phyloP scores from a whole-genome alignment of 2,797 vertebrate genomes.

The Adelosebastes latens region DNA sequence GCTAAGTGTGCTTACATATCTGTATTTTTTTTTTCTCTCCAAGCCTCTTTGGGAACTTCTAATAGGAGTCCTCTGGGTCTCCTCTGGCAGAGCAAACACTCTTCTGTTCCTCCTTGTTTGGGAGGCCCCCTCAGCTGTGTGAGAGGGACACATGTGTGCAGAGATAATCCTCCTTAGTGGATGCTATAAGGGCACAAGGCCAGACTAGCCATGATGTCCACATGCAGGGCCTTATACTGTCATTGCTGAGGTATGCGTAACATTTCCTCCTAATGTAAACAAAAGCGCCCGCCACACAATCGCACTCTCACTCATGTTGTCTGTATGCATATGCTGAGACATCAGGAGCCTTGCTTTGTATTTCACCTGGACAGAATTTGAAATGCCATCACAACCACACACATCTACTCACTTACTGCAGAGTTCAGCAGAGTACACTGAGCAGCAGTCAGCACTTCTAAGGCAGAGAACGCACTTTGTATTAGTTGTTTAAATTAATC shows the following conservation, averaged over 20 bases:
- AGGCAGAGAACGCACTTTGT: conserved; percentile 6
- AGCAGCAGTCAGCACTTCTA: neutral
- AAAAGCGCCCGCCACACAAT: conserved; percentile 47
- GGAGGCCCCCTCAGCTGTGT: conserved; percentile 17
- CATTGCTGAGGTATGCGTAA: conserved; percentile 73
- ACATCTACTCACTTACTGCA: neutral
- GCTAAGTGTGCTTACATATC: conserved; percentile 7
- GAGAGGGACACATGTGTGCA: conserved; percentile 9
- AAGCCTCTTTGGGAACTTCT: conserved; percentile 5
- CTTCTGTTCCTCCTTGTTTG: neutral
- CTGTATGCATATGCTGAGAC: conserved; percentile 10
- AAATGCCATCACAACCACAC: conserved; percentile 5
- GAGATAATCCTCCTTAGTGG: conserved; percentile 38
- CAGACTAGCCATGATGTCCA: conserved; percentile 45
- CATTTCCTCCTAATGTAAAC: conserved; percentile 83
- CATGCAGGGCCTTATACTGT: conserved; percentile 39
- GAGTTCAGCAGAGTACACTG: neutral
- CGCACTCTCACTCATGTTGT: conserved; percentile 37
- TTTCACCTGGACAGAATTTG: conserved; percentile 3
- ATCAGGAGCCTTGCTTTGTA: conserved; percentile 9
- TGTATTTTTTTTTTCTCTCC: neutral
- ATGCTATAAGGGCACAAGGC: conserved; percentile 22
- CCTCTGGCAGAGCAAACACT: neutral
- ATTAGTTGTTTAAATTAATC: neutral
- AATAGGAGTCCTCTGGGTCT: conserved; percentile 16